phyloP scores from a whole-genome alignment of 2,113 vertebrate genomes.

The Herpetotheres cachinnans region DNA sequence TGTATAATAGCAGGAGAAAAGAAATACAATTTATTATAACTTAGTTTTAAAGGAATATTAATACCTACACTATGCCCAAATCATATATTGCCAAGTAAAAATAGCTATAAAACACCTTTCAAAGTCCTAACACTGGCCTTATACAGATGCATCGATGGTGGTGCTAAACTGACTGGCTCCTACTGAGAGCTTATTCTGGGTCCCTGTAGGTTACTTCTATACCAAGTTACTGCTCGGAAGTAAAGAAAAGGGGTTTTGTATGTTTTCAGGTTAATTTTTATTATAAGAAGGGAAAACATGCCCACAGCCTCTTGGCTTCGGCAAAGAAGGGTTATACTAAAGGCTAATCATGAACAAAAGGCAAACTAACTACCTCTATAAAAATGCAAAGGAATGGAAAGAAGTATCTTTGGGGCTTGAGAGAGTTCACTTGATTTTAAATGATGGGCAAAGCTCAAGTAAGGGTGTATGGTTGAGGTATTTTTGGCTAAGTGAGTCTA shows the following conservation, averaged over 20 bases:
- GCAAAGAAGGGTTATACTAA: not conserved
- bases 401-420: not conserved
- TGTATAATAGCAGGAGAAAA: not conserved
- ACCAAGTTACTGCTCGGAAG: not conserved
- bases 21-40: not conserved
- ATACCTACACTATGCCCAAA: not conserved
- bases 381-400: not conserved
- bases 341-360: not conserved
- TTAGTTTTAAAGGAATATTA: not conserved
- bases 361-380: not conserved
- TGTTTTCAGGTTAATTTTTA: not conserved
- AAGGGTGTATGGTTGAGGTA: not conserved
- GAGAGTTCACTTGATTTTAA: not conserved
- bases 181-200: not conserved
- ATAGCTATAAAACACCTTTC: not conserved
- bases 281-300: not conserved
- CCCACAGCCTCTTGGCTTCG: not conserved
- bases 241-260: not conserved
- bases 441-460: not conserved
- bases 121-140: not conserved
- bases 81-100: not conserved
- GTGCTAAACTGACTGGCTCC: not conserved
- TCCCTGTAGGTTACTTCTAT: not conserved
- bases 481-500: not conserved
- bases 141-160: not conserved